Percentiles rank a stretch among this genome's conserved stretches.
These are phyloP conservation scores for Adrianichthys oophorus DNA, from an alignment of 2,797 vertebrate species.

Conservation along the genomic window DNA sequence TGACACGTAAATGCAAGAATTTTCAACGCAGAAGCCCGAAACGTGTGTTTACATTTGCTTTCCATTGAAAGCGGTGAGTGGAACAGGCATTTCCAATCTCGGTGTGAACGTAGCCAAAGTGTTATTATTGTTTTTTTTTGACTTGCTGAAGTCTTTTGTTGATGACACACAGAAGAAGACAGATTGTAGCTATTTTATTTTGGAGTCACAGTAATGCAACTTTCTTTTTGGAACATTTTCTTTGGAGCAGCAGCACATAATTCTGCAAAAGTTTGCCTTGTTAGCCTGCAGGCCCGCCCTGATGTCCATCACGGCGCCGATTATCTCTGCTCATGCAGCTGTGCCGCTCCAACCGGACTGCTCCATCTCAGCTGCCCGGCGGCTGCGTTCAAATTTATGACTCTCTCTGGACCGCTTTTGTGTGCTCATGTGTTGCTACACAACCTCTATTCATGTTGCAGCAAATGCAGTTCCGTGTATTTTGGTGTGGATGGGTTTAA, in stretches of 20 bases:
- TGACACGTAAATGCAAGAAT: too few species aligned
- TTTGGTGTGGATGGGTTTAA: conserved; percentile 62
- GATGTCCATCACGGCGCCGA: conserved; percentile 11
- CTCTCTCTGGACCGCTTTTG: conserved; percentile 45
- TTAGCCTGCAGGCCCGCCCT: conserved; percentile 33
- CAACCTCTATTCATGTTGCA: conserved; percentile 22
- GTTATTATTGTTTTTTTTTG: too few species aligned
- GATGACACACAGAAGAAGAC: too few species aligned
- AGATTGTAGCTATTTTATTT: not conserved
- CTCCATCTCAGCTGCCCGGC: conserved; percentile 49
- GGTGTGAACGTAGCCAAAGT: too few species aligned
- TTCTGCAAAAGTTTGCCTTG: conserved; percentile 44
- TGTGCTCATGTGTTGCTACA: conserved; percentile 13
- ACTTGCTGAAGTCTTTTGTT: too few species aligned
- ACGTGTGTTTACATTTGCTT: too few species aligned
- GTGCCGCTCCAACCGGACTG: conserved; percentile 41
- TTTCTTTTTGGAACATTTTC: conserved; percentile 29
- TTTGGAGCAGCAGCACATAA: conserved; percentile 12
- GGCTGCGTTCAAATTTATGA: conserved; percentile 59
- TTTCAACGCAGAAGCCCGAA: too few species aligned
- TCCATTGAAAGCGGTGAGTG: too few species aligned
- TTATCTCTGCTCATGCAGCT: conserved; percentile 61
- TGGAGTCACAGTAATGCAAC: conserved; percentile 1
- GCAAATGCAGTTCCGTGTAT: conserved; percentile 36
- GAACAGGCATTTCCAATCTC: too few species aligned